Base-by-base conservation (phyloP, 2,888 invertebrate genomes). In the Xestia xanthographa region DNA sequence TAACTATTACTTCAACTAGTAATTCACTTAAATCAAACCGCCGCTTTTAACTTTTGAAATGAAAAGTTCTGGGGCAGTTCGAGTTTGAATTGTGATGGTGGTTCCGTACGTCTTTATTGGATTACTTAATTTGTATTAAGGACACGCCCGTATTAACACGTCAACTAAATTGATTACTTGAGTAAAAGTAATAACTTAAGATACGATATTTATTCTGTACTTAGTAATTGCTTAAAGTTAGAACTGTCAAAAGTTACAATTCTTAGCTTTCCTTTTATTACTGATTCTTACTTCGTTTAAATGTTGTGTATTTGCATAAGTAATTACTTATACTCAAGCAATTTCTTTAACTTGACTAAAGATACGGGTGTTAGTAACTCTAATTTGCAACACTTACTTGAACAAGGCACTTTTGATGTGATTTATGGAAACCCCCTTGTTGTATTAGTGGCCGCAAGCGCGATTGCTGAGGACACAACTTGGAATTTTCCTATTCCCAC, bases 11-110 rank as follows among this genome's bases (percentile, higher is more conserved):
- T 56, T 75, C 66, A 82, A 82, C 82, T 77, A 65, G 83, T 70
- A 66, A 73, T 86, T 82, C 68, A 83, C 26, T 86, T 74, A 86
- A 83, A 86, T 69, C 68, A 71, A 83, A 73, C 68, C 62, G 29
- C 56, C 22, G 71, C 83, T 86, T 86, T 83, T 78, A 83, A 77
- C 34, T 83, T 83, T 66, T 72, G 34, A 68, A 74, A 74, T 78
- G 48, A 74, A 83, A 66, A 43, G 29, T 58, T 60, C 38, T 56
- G 2, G 8, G 26, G 29, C 11, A 20, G 34, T 26, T 14, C 0
- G 45, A 43, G 26, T 43, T 43, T 8, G 6, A 17, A 41, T 56
- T 53, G 4, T 12, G 5, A 4, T 20, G n/a, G 20, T 2, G 53
- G 83, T 83, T 86, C 83, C 53, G 78, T 83, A 72, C 0, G 3